Evolutionary conservation across 2,113 vertebrate species (phyloP).

Genomic region (Buteo buteo): DNA sequence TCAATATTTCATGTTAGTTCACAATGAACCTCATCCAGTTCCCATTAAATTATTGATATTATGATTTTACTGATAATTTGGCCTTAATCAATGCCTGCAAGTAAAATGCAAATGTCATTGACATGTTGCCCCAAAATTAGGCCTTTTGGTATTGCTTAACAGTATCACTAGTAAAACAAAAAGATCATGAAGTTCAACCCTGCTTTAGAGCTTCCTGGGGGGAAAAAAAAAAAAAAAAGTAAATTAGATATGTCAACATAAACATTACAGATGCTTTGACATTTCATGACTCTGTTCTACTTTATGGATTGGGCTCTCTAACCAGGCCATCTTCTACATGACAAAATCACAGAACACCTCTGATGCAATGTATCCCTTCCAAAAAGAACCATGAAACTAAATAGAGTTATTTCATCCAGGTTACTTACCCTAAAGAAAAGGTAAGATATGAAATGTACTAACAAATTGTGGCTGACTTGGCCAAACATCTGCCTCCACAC

Average conservation of each 20-base stretch:
- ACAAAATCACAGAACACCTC: background rate
- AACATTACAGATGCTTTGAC: fast-evolving
- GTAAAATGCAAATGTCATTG: background rate
- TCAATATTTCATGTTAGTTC: background rate
- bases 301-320: background rate
- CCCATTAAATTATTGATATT: background rate
- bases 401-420: background rate
- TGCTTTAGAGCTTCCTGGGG: background rate
- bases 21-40: background rate
- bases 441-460: background rate
- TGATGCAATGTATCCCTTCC: background rate
- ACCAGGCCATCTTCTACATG: background rate
- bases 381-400: background rate
- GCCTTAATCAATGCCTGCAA: background rate
- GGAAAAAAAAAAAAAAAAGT: background rate
- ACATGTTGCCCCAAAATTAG: background rate
- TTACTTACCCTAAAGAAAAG: background rate
- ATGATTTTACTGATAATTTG: background rate
- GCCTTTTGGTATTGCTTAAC: background rate
- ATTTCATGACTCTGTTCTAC: background rate
- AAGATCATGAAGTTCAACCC: background rate
- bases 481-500: fast-evolving
- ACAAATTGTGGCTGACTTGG: background rate
- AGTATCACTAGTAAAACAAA: background rate
- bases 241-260: background rate